Evolutionary conservation across 2,888 invertebrate genomes (phyloP).

Genomic region (Molanna angustata): DNA sequence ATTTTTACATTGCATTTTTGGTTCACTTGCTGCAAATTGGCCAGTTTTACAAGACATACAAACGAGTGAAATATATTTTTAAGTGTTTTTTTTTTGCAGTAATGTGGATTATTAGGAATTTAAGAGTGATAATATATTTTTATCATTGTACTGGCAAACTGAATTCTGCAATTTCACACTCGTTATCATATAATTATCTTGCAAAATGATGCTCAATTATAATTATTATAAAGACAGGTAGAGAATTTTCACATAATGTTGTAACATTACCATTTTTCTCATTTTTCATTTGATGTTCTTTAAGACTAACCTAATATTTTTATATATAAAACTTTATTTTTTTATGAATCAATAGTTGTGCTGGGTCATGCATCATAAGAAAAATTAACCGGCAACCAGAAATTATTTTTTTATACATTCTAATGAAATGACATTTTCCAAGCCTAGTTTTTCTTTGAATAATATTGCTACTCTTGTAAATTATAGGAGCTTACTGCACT

Average conservation of each 20-base stretch:
- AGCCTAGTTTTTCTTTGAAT: no score
- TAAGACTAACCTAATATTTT: no score
- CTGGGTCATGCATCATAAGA: no score
- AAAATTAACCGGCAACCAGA: no score
- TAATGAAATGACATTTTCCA: no score
- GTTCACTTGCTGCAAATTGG: slow-evolving; percentile 1
- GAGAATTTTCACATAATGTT: slow-evolving; percentile 4
- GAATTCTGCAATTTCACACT: neutral
- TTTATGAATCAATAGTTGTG: no score
- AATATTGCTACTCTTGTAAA: no score
- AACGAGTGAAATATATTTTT: slow-evolving; percentile 12
- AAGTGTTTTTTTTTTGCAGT: slow-evolving; percentile 6
- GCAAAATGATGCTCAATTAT: slow-evolving; percentile 29
- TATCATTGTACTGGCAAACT: neutral
- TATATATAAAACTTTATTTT: no score
- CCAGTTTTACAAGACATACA: slow-evolving; percentile 1
- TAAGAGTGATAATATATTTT: neutral
- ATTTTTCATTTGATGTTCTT: no score
- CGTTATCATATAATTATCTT: neutral
- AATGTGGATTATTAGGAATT: slow-evolving; percentile 14
- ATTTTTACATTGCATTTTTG: neutral
- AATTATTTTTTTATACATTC: no score
- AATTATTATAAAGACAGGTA: slow-evolving; percentile 30
- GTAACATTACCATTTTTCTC: slow-evolving; percentile 34
- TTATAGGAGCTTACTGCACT: no score